Percentiles rank a stretch among this genome's conserved stretches.
These are phyloP conservation scores for Platycercus adscitus DNA, from an alignment of 2,113 vertebrate genomes.

Conservation along the genomic window DNA sequence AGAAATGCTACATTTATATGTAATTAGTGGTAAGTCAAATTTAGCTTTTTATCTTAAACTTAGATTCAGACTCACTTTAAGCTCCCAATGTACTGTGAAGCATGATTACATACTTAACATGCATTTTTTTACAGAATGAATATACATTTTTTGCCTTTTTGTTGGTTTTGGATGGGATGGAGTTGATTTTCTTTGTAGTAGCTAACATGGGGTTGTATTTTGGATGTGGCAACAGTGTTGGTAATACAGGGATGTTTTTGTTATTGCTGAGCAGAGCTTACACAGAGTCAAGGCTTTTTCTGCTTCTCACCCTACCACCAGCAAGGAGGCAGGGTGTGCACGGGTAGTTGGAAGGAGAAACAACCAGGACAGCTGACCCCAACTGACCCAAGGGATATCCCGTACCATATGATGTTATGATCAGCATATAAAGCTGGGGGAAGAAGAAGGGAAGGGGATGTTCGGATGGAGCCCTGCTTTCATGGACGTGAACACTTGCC, in stretches of 20 bases:
- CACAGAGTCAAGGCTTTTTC: neutral
- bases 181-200: neutral
- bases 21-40: neutral
- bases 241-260: neutral
- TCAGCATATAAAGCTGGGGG: neutral
- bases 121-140: neutral
- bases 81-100: neutral
- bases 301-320: neutral
- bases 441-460: neutral
- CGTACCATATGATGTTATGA: neutral
- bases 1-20: neutral
- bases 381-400: neutral
- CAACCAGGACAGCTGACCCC: neutral
- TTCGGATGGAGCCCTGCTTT: neutral
- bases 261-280: neutral
- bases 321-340: neutral
- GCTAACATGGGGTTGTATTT: neutral
- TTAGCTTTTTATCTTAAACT: neutral
- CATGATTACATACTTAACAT: neutral
- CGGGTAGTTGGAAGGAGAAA: neutral
- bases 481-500: neutral
- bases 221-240: neutral
- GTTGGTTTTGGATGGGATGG: neutral
- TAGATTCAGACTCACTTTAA: neutral
- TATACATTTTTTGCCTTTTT: neutral